Evolutionary conservation across 2,797 vertebrate species (phyloP).

Genomic region (Chelon auratus): DNA sequence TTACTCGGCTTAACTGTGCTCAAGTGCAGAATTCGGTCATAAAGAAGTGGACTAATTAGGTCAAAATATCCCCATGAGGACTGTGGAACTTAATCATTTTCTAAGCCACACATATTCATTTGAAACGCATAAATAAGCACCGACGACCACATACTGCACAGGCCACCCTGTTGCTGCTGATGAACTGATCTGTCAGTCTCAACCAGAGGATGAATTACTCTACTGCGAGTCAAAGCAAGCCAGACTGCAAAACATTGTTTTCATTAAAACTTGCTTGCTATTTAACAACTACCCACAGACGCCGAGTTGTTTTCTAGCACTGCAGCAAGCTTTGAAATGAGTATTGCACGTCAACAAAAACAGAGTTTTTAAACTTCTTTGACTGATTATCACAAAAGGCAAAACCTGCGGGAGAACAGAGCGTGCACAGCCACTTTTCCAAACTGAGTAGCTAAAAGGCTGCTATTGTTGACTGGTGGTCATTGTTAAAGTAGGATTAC

Average conservation of each 20-base stretch:
- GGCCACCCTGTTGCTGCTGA: slow-evolving; percentile 23
- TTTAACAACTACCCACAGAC: slow-evolving; percentile 47
- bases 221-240: slow-evolving; percentile 25
- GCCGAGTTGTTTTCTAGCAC: slow-evolving; percentile 20
- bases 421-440: slow-evolving; percentile 1
- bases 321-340: slow-evolving; percentile 27
- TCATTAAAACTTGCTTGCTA: slow-evolving; percentile 33
- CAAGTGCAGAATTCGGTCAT: slow-evolving; percentile 32
- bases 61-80: slow-evolving; percentile 58
- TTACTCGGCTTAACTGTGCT: slow-evolving; percentile 19
- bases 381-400: slow-evolving; percentile 9
- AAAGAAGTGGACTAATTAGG: slow-evolving; percentile 56
- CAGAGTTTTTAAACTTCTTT: slow-evolving; percentile 1
- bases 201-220: slow-evolving; percentile 48
- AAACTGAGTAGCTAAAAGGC: slow-evolving; percentile 7
- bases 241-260: slow-evolving; percentile 42
- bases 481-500: slow-evolving; percentile 32
- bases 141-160: slow-evolving; percentile 27
- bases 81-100: slow-evolving; percentile 48
- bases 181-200: slow-evolving; percentile 40
- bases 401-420: slow-evolving; percentile 10
- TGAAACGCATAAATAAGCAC: slow-evolving; percentile 15
- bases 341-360: slow-evolving; percentile 6
- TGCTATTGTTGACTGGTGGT: slow-evolving; percentile 42
- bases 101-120: slow-evolving; percentile 34